Conservation (phyloP, 1,140 invertebrate genomes). For the Tetragonula clypearis region DNA sequence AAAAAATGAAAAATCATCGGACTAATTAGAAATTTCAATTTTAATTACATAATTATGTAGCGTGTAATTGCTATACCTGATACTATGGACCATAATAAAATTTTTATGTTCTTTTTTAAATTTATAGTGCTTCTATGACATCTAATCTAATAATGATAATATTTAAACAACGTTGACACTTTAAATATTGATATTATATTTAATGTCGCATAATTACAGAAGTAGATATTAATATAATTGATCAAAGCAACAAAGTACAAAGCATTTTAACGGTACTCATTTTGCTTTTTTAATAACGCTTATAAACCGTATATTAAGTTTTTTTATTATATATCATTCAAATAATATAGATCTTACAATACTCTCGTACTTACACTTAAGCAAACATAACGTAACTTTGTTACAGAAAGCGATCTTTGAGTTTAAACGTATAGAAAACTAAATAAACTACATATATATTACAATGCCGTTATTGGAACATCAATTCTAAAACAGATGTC, state of each 20-base stretch:
- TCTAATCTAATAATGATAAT: neutral
- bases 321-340: conserved; percentile 63
- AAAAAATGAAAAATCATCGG: conserved; percentile 5
- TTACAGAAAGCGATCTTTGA: conserved; percentile 50
- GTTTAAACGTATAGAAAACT: conserved; percentile 63
- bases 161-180: conserved; percentile 10
- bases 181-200: conserved; percentile 22
- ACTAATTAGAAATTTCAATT: conserved; percentile 12
- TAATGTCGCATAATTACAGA: conserved; percentile 17
- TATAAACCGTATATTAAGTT: conserved; percentile 18
- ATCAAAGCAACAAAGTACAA: conserved; percentile 3
- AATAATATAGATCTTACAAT: conserved; percentile 55
- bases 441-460: conserved; percentile 68
- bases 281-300: conserved; percentile 14
- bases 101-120: conserved; percentile 73
- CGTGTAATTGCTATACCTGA: conserved; percentile 66
- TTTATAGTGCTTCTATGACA: neutral
- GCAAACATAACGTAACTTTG: conserved; percentile 57
- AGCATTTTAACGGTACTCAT: conserved; percentile 9
- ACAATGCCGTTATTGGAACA: conserved; percentile 51
- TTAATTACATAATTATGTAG: conserved; percentile 43
- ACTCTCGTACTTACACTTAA: conserved; percentile 46
- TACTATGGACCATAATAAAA: conserved; percentile 72
- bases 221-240: conserved; percentile 14
- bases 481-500: conserved; percentile 35